A percentile compares a stretch with the other conserved stretches of the same genome.
These are phyloP conservation scores for Varanus salvator DNA, from an alignment of 2,113 vertebrate species.

Conservation along the genomic window DNA sequence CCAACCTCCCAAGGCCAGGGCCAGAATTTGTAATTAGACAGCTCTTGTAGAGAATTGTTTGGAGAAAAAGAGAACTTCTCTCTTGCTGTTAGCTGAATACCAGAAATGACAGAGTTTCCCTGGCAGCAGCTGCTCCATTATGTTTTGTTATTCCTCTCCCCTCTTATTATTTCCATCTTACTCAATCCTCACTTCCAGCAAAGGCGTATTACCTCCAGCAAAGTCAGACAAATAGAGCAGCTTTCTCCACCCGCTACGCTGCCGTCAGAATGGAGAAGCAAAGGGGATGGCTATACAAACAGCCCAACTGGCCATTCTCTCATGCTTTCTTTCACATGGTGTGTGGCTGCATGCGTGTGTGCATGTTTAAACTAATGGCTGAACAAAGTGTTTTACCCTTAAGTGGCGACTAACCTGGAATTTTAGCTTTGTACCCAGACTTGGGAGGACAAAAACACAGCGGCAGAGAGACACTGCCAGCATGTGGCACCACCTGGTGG, in stretches of 20 bases:
- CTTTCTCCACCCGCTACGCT: not conserved
- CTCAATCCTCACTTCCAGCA: not conserved
- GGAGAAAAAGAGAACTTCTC: constrained; percentile 1
- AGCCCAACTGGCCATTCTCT: not conserved
- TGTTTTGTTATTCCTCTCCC: constrained; percentile 37
- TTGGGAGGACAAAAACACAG: not conserved
- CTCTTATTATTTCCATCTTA: constrained; percentile 39
- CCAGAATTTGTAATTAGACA: constrained; percentile 36
- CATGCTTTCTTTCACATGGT: not conserved
- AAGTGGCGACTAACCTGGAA: constrained; percentile 36
- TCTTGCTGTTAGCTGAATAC: constrained; percentile 27
- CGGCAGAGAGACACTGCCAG: constrained; percentile 6
- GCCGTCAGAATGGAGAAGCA: not conserved
- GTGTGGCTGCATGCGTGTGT: not conserved
- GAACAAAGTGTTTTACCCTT: not conserved
- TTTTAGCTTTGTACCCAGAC: constrained; percentile 31
- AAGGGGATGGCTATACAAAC: constrained; percentile 28
- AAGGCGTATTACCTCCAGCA: constrained; percentile 35
- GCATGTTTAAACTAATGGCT: constrained; percentile 8
- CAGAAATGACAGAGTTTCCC: constrained; percentile 9
- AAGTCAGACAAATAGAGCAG: constrained; percentile 21
- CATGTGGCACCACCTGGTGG: constrained; percentile 14
- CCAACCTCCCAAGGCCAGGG: constrained; percentile 23
- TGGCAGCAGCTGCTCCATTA: not conserved
- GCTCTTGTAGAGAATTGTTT: not conserved